Evolutionary conservation across 2,888 invertebrate genomes (phyloP), one percentile per base, ranked within the genome.

Genomic region (Aplocera efformata): DNA sequence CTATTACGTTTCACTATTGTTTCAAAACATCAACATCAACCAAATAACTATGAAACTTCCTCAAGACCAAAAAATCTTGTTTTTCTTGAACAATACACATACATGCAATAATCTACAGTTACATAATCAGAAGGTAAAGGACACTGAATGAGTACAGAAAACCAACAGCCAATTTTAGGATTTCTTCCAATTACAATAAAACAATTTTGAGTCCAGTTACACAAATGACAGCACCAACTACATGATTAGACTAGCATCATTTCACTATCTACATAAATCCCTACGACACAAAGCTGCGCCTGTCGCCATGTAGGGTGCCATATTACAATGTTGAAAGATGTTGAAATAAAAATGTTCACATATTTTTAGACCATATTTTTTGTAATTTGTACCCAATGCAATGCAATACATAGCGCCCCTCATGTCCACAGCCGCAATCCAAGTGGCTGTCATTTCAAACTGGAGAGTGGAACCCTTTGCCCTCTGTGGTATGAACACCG

Each of bases 61-160:
- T n/a, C 6, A 1, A 22, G n/a, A 7, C 6, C 22, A n/a, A 3
- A 6, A 5, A 22, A 1, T 22, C 3, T n/a, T 7, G 6, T 8
- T 7, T 17, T 29, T 17, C 29, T 7, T 7, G 17, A 29, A 29
- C 17, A 7, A 20, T 8, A 20, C 3, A n/a, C 9, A 7, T 5
- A 24, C 40, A 40, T 40, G 40, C 40, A 40, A 24, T 10, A 30
- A 7, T 25, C 24, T 22, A 25, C 34, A 27, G 23, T 35, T 26
- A 64, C 62, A 70, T 69, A 73, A n/a, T 73, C 83, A 84, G 79
- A 83, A 84, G 81, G 82, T 79, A 83, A 83, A 84, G 80, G 73
- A 60, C 50, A 59, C 56, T 48, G 71, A 81, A 82, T 77, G 79
- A 81, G 81, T 69, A 85, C 82, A 81, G 84, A 85, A 85, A 84